phyloP scores from a whole-genome alignment of 2,888 invertebrate genomes.

The Eupithecia subumbrata region DNA sequence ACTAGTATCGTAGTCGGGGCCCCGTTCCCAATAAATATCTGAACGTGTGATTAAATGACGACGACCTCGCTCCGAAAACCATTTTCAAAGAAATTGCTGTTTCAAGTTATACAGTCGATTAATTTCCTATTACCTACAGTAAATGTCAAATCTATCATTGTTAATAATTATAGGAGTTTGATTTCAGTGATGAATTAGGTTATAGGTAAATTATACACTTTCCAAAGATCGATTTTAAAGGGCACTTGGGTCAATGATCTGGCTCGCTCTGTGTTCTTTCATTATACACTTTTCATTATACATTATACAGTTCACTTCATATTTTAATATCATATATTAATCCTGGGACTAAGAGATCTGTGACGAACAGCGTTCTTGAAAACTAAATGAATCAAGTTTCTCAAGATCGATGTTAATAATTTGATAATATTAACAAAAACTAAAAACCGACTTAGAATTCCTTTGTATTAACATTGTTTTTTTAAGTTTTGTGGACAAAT shows the following conservation, averaged over 20 bases:
- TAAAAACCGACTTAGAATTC: too few relatives aligned
- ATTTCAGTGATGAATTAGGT: background rate
- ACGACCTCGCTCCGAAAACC: conserved; percentile 25
- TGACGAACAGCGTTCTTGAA: too few relatives aligned
- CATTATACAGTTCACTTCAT: background rate
- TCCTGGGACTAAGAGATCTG: too few relatives aligned
- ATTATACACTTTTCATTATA: background rate
- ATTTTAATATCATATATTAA: background rate
- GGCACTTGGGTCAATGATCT: background rate
- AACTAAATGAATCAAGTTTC: background rate
- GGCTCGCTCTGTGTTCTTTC: background rate
- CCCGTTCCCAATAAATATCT: conserved; percentile 12
- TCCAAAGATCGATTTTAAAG: background rate
- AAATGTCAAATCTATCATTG: conserved; percentile 4
- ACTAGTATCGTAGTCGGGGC: background rate
- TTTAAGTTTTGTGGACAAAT: too few relatives aligned
- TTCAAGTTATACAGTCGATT: conserved; percentile 5
- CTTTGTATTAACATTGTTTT: too few relatives aligned
- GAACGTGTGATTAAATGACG: conserved; percentile 23
- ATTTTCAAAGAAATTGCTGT: conserved; percentile 21
- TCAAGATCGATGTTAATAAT: background rate
- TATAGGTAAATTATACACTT: background rate
- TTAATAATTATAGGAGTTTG: background rate
- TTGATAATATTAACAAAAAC: too few relatives aligned
- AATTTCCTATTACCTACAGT: conserved; percentile 10